These are phyloP conservation scores for Tympanuchus pallidicinctus DNA, from an alignment of 2,113 vertebrate genomes.

Conservation along the genomic window DNA sequence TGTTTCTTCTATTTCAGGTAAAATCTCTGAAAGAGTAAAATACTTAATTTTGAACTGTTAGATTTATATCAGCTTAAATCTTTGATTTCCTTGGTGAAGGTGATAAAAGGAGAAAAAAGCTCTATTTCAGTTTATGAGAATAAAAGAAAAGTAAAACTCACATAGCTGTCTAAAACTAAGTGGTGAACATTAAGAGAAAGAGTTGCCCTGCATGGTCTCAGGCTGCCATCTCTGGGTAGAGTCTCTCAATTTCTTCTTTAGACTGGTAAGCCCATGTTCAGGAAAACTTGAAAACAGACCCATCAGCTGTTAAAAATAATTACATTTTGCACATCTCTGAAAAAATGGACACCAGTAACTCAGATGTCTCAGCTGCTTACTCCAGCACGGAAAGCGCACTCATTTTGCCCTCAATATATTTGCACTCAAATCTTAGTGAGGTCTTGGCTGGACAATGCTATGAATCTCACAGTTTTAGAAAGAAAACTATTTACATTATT, in stretches of 20 bases:
- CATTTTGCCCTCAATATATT: not conserved
- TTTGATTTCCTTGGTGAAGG: not conserved
- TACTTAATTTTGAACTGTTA: rapidly evolving
- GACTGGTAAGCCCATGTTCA: not conserved
- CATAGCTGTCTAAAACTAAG: not conserved
- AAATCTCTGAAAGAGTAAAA: not conserved
- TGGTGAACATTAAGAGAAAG: rapidly evolving
- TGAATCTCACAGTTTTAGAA: not conserved
- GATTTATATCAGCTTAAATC: not conserved
- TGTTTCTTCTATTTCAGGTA: not conserved
- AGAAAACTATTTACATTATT: not conserved
- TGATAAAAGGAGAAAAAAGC: not conserved
- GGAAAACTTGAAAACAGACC: not conserved
- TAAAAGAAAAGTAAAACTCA: not conserved
- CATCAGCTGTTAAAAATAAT: not conserved
- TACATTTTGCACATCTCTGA: not conserved
- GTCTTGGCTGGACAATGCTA: not conserved
- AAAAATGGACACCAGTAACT: not conserved
- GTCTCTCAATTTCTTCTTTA: not conserved
- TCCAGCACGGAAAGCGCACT: not conserved
- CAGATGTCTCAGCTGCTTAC: not conserved
- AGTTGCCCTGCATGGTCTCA: not conserved
- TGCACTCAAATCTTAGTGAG: not conserved
- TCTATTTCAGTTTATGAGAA: not conserved
- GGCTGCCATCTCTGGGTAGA: rapidly evolving